These are phyloP conservation scores for Lagria hirta DNA, from an alignment of 2,888 invertebrate species.

Conservation along the genomic window DNA sequence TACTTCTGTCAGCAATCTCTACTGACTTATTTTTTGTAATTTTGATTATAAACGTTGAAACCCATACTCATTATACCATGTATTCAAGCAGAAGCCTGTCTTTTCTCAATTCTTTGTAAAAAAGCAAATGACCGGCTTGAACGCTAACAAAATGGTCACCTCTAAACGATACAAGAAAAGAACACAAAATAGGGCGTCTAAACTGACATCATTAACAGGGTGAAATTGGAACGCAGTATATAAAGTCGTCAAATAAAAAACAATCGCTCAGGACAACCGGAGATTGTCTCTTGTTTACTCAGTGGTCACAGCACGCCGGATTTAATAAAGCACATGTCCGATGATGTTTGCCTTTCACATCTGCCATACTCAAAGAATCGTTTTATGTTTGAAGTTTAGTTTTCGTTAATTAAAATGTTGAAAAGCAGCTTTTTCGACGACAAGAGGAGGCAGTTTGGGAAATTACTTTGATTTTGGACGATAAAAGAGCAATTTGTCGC, in stretches of 20 bases:
- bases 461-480: too few species aligned
- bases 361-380: conserved; percentile 28
- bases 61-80: conserved; percentile 7
- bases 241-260: conserved; percentile 23
- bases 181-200: conserved; percentile 10
- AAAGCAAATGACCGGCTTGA: conserved; percentile 28
- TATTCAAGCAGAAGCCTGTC: conserved; percentile 5
- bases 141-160: conserved; percentile 35
- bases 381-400: conserved; percentile 4
- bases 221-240: conserved; percentile 20
- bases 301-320: conserved; percentile 42
- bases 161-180: conserved; percentile 11
- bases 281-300: conserved; percentile 51
- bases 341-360: conserved; percentile 43
- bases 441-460: too few species aligned
- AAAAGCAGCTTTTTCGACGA: too few species aligned
- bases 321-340: conserved; percentile 44
- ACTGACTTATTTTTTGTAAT: too few species aligned
- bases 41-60: too few species aligned
- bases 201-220: conserved; percentile 20
- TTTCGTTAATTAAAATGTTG: too few species aligned
- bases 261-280: conserved; percentile 45
- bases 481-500: too few species aligned
- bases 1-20: too few species aligned
- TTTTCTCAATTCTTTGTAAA: conserved; percentile 4